Conservation (phyloP, 2,113 vertebrate species). For the Cyprinus carpio region DNA sequence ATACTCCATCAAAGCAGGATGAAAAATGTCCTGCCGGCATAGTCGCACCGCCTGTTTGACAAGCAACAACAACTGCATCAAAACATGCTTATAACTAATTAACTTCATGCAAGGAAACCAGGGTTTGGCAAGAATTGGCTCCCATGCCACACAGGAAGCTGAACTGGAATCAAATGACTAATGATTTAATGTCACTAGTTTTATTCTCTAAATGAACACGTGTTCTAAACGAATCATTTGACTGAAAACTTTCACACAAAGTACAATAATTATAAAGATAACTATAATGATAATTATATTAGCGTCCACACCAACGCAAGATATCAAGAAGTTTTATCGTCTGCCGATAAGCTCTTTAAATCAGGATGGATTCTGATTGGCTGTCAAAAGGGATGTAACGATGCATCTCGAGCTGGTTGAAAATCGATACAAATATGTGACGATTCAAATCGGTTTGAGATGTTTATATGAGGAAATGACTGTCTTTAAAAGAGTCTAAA, state of each 20-base stretch:
- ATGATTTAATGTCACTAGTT: background rate
- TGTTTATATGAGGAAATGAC: no score
- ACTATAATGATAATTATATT: no score
- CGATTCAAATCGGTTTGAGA: no score
- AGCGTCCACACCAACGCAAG: no score
- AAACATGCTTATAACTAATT: constrained; percentile 30
- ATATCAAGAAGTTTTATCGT: no score
- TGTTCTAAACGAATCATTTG: background rate
- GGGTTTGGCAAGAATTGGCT: background rate
- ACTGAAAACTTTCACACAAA: background rate
- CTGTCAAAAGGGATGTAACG: no score
- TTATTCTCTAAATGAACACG: background rate
- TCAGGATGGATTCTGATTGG: no score
- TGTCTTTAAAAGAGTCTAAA: no score
- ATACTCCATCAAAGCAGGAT: constrained; percentile 36
- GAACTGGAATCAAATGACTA: background rate
- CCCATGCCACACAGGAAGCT: background rate
- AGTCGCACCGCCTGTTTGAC: background rate
- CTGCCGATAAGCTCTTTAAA: no score
- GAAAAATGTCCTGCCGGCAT: constrained; percentile 22
- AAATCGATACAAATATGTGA: no score
- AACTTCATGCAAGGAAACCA: background rate
- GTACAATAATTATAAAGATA: no score
- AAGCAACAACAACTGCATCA: constrained; percentile 17
- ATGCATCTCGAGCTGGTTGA: no score